Base-by-base conservation (phyloP, 1,140 invertebrate genomes). In the Pararge aegeria region DNA sequence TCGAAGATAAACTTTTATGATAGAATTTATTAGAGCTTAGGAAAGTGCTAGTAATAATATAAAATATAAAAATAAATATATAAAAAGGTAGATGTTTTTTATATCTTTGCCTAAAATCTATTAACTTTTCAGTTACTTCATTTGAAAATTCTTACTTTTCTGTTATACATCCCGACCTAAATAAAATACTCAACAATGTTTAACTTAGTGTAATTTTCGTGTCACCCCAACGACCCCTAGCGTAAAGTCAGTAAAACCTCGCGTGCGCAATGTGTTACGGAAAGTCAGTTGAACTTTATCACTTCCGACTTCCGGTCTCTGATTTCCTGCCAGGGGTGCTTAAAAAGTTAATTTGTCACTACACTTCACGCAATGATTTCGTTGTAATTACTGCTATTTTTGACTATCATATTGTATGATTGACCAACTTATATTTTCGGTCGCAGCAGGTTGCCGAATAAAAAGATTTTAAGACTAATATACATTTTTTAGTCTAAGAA, bases 261-360 rank as follows among this genome's bases (percentile, higher is more conserved):
- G 79, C 80, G 81, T 81, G 80, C 74, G 66, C 68, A 60, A 64
- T 57, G 56, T 55, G 73, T 57, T 63, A 68, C 72, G 69, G 65
- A 71, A 83, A 86, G 80, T 83, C 82, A 83, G 80, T 84, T 81
- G 82, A 82, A 83, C 78, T 84, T 77, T 88, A 88, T 88, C 82
- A 83, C 80, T 84, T 85, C 75, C 83, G 58, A 81, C 69, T 85
- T 86, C 82, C 85, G 77, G 78, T 60, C 54, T 52, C 56, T 70
- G 78, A 79, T 83, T 86, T 86, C 78, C 72, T 73, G 70, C 46
- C 60, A 55, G 48, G 64, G 68, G 68, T 69, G 63, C 56, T 70
- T 71, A 51, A 68, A 68, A 70, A 66, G 61, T 70, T 75, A 72
- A 70, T 75, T 76, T 68, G 52, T 61, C 53, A 46, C 37, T 56